Conservation (phyloP, 2,113 vertebrate species). For the Prolemur simus region DNA sequence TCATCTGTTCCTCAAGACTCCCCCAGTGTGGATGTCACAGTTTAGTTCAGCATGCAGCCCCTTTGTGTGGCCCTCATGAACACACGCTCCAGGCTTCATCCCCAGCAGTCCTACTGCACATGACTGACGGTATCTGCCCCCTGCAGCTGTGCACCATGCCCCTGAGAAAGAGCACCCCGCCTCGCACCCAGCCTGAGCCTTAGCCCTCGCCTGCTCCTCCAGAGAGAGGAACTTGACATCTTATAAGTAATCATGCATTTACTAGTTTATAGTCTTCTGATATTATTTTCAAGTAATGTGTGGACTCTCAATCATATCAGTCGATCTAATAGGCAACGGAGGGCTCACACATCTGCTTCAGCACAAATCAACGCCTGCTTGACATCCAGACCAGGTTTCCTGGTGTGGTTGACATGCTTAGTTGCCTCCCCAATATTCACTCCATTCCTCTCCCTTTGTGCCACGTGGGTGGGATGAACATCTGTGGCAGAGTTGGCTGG, state of each 20-base stretch:
- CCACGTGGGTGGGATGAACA: constrained; percentile 43
- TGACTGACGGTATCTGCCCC: background rate
- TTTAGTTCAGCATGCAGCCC: background rate
- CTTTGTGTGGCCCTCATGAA: background rate
- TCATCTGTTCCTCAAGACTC: background rate
- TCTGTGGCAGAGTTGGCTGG: background rate
- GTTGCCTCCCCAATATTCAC: constrained; percentile 4
- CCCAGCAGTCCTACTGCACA: background rate
- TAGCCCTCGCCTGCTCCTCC: background rate
- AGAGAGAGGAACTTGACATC: background rate
- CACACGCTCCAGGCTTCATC: background rate
- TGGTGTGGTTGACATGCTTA: constrained; percentile 22
- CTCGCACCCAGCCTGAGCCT: background rate
- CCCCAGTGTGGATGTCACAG: no score
- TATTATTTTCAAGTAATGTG: background rate
- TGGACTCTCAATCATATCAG: background rate
- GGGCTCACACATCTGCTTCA: constrained; percentile 62
- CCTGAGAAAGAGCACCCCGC: background rate
- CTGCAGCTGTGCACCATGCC: background rate
- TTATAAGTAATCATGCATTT: constrained; percentile 1
- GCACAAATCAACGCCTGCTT: constrained; percentile 44
- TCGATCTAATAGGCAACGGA: background rate
- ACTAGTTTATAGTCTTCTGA: background rate
- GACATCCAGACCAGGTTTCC: constrained; percentile 44
- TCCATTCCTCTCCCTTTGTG: constrained; percentile 33